These are phyloP conservation scores for Leptopterna dolabrata DNA, from an alignment of 2,888 invertebrate genomes.

Conservation along the genomic window DNA sequence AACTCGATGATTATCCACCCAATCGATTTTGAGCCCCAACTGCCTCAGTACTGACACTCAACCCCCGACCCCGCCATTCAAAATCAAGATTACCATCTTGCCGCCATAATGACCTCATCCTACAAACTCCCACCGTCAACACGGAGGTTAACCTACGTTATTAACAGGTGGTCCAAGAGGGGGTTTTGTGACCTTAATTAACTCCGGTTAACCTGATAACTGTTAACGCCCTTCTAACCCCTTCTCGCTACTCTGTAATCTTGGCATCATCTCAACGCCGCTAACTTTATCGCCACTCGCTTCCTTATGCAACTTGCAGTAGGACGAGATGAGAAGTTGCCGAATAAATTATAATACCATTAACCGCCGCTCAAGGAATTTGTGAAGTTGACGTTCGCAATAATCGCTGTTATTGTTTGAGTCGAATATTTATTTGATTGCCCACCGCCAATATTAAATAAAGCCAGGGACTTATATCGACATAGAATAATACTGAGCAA, in stretches of 20 bases:
- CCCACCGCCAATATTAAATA: too few species aligned
- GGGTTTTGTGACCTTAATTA: constrained; percentile 42
- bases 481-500: too few species aligned
- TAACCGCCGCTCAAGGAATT: too few species aligned
- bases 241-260: not conserved
- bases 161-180: constrained; percentile 21
- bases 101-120: constrained; percentile 29
- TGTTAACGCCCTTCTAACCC: constrained; percentile 10
- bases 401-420: too few species aligned
- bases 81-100: constrained; percentile 34
- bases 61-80: not conserved
- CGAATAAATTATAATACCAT: not conserved
- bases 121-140: not conserved
- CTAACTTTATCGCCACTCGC: not conserved
- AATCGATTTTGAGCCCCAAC: too few species aligned
- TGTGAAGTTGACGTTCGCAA: too few species aligned
- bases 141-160: constrained; percentile 14
- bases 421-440: too few species aligned
- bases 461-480: too few species aligned
- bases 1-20: too few species aligned
- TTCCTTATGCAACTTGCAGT: not conserved
- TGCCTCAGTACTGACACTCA: too few species aligned
- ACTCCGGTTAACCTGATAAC: constrained; percentile 39
- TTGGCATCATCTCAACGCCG: not conserved
- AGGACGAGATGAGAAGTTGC: not conserved